Base-by-base conservation (phyloP, 2,888 invertebrate genomes). In the Pardosa pseudoannulata region DNA sequence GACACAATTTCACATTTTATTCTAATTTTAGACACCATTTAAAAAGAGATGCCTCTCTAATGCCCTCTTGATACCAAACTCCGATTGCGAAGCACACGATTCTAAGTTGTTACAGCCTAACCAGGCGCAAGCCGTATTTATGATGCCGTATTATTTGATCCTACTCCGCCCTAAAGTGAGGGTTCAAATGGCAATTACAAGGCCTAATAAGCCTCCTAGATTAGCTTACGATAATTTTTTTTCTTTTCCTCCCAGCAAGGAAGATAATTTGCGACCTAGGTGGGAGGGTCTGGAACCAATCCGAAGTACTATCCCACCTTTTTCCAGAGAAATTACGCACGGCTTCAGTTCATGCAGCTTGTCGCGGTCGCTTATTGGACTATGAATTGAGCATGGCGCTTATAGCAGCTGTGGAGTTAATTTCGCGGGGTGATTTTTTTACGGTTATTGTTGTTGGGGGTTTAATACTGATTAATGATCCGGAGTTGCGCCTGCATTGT, bases 391-490 rank as follows among this genome's bases (percentile, higher is more conserved):
- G 62, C 41, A 23, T 11, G 76, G 64, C 28, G 81, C 81, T 50
- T 72, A 31, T 50, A 72, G 72, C 83, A 78, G 78, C 83, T 83
- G 83, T 56, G 56, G 67, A 83, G 76, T 73, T 72, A 78, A 83
- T 83, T 83, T 83, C 80, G 68, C 19, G 46, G 78, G 83, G 83
- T 78, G 83, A 83, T 72, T 83, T 83, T 80, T 83, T 83, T 82
- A 78, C 72, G 72, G 78, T 73, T 70, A 67, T 68, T 76, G 70
- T 81, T 41, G 71, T 83, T 67, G 67, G 78, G 28, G 46, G 56
- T 83, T 83, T 83, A 83, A 83, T 83, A 73, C 83, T 83, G 83
- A 83, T 78, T 83, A 83, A 83, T 83, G 83, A 78, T 71, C 83
- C n/a, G 9, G 16, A 68, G 70, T 28, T 65, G 64, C 46, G 70